phyloP scores from a whole-genome alignment of 2,888 invertebrate genomes.

The Ochropacha duplaris region DNA sequence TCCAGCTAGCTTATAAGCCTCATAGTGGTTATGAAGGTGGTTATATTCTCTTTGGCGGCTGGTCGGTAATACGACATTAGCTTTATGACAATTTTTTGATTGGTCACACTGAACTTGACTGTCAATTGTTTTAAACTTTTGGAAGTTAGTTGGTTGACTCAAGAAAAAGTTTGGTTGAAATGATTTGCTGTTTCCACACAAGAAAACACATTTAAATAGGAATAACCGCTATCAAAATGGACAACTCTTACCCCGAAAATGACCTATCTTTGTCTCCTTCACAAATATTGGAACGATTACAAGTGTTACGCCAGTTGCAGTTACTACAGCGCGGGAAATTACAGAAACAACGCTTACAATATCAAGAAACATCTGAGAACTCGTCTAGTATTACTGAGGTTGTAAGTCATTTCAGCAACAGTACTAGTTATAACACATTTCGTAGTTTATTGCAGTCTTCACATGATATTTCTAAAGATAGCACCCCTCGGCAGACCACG shows the following conservation, averaged over 20 bases:
- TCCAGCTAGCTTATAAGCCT: too few relatives aligned
- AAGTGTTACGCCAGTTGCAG: slow-evolving; percentile 68
- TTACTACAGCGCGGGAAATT: slow-evolving; percentile 72
- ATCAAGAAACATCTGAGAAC: slow-evolving; percentile 58
- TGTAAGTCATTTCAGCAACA: slow-evolving; percentile 71
- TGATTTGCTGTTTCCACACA: too few relatives aligned
- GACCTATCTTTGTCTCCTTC: slow-evolving; percentile 72
- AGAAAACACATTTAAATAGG: too few relatives aligned
- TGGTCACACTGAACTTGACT: too few relatives aligned
- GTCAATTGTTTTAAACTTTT: too few relatives aligned
- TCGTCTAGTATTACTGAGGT: slow-evolving; percentile 68
- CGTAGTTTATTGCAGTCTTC: slow-evolving; percentile 65
- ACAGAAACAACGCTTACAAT: slow-evolving; percentile 66
- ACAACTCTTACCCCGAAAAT: slow-evolving; percentile 65
- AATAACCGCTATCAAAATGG: slow-evolving; percentile 41
- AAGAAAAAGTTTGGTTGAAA: too few relatives aligned
- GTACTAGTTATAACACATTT: slow-evolving; percentile 73
- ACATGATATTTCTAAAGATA: slow-evolving; percentile 41
- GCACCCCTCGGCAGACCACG: slow-evolving; percentile 35
- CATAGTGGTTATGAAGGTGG: too few relatives aligned
- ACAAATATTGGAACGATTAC: slow-evolving; percentile 69
- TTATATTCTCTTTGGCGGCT: too few relatives aligned
- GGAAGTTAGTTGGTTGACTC: too few relatives aligned
- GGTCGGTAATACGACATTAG: too few relatives aligned
- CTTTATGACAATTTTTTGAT: too few relatives aligned